Evolutionary conservation across 2,888 invertebrate genomes (phyloP), one percentile per base, ranked within the genome.

Genomic region (Sipha maydis): DNA sequence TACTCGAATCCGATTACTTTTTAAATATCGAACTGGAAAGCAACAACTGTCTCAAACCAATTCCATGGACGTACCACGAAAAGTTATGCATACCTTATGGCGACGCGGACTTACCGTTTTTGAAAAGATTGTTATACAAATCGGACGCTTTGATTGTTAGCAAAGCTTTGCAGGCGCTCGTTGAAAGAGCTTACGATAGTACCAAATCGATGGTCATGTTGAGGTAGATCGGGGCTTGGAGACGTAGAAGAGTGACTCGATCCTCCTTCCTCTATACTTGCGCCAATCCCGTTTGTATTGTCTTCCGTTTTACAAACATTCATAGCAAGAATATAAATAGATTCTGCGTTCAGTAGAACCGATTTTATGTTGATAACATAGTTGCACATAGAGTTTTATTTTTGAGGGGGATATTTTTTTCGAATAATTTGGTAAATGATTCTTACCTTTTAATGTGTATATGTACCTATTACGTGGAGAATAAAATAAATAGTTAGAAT

Each of bases 181-280:
- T 83, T 4, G 83, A 83, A 31, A 71, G 48, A 48, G 73, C 71
- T 21, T 48, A 83, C 31, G 71, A 83, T 4, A 11, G 69, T 41
- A 11, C 11, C 28, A 83, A 83, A 21, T 28, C 83, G 9, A 31
- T 71, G 54, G 48, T 73, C 48, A 71, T 83, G 69, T 21, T 83
- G 9, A 83, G 31, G 83, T 69, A 38, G n/a, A 38, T 14, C 48
- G 14, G 48, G 14, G 14, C 11, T 48, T 48, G 11, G 14, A 14
- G 5, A 8, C 5, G 9, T 3, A 8, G 1, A 9, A 7, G 8
- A 5, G 8, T 41, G 3, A 5, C 8, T 41, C 41, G 8, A 9
- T 41, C 41, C 41, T 9, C 41, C 41, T 41, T 8, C 8, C 41
- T 1, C 41, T 73, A 34, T 34, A 34, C 34, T 4, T 34, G 34